Evolutionary conservation across 2,888 invertebrate genomes (phyloP), one percentile per base, ranked within the genome.

Genomic region (Drosophila affinis): DNA sequence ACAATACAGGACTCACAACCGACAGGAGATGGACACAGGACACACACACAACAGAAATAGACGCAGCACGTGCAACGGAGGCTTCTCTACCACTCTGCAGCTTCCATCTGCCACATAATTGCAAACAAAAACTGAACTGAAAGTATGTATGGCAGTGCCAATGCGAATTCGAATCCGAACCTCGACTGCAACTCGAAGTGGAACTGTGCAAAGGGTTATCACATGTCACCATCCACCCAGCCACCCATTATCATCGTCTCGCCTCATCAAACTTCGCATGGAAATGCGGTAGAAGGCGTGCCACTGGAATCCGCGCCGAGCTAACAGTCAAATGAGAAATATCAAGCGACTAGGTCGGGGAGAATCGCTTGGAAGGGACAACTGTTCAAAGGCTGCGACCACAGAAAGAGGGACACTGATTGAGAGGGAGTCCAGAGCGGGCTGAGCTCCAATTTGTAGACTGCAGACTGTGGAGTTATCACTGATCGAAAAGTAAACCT

Each of bases 51-150:
- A 21, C 27, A 46, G 46, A 34, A 24, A 12, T 14, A 21, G 62
- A 14, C 32, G 46, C 39, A 24, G 27, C 29, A 29, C n/a, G 32
- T 44, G 54, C 48, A 47, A 32, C 29, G 46, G 17, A 64, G 27
- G 44, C 44, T 27, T 21, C 21, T 48, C 32, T 21, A 32, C 10
- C 58, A 49, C 49, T 27, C 60, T 56, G 47, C 72, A 62, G 68
- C 74, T 76, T 62, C 64, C 87, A 77, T 61, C 71, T 77, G 84
- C 75, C 67, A 72, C 81, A 87, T 82, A 82, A 82, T 83, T 83
- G 86, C 76, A 81, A 73, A 81, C 72, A 77, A 77, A 77, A 83
- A 71, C 76, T 69, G 72, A 76, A 67, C 77, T 71, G 72, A 62
- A 70, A 84, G 56, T 70, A 61, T 76, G 60, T 53, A 65, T 60